These are phyloP conservation scores for Erythrocebus patas DNA, from an alignment of 2,113 vertebrate species.

Conservation along the genomic window DNA sequence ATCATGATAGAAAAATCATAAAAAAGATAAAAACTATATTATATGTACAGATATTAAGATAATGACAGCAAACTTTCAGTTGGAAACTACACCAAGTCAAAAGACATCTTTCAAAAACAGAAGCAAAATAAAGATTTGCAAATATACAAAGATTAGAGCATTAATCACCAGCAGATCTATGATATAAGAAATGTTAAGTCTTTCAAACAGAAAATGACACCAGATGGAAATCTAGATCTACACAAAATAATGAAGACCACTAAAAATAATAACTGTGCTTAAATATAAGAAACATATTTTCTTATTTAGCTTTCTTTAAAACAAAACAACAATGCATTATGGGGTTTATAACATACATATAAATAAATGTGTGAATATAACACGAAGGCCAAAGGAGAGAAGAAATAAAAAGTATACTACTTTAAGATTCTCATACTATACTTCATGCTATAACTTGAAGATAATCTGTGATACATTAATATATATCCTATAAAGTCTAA, in stretches of 20 bases:
- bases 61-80: background rate
- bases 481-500: background rate
- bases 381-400: background rate
- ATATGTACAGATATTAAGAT: background rate
- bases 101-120: background rate
- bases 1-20: background rate
- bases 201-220: background rate
- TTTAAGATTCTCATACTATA: background rate
- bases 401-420: background rate
- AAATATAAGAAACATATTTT: background rate
- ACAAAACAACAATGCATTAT: background rate
- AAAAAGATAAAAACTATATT: background rate
- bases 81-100: background rate
- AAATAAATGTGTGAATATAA: background rate
- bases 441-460: background rate
- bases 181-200: background rate
- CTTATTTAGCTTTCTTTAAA: background rate
- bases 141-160: background rate
- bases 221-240: background rate
- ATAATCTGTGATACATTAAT: background rate
- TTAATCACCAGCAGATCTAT: background rate
- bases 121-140: background rate
- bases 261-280: background rate
- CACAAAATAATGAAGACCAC: background rate
- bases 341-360: background rate